A percentile compares a stretch with the other conserved stretches of the same genome.
Conservation (phyloP, 2,888 invertebrate genomes). For the Dorcus hopei region DNA sequence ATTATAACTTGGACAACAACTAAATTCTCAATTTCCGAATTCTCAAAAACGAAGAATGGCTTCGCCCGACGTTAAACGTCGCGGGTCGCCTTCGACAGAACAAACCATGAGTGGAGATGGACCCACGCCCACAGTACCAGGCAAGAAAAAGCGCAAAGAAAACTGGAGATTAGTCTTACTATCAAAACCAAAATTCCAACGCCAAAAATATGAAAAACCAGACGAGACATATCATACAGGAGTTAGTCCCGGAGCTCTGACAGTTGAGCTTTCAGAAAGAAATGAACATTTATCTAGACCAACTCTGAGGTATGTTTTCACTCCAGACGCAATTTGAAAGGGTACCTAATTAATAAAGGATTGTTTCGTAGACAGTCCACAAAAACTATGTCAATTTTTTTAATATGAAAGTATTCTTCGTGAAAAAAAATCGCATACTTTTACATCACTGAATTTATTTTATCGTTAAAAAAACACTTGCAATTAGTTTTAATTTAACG, state of each 20-base stretch:
- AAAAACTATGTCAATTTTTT: too few species aligned
- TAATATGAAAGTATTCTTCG: too few species aligned
- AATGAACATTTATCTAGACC: constrained; percentile 20
- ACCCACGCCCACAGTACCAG: not conserved
- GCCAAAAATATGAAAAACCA: constrained; percentile 15
- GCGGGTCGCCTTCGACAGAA: not conserved
- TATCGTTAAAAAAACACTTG: too few species aligned
- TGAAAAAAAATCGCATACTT: too few species aligned
- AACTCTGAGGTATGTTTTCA: constrained; percentile 16
- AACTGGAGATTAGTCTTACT: constrained; percentile 29
- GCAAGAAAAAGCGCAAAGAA: constrained; percentile 18
- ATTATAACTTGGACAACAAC: not conserved
- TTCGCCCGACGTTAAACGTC: not conserved
- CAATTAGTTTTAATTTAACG: too few species aligned
- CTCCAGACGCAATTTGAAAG: too few species aligned
- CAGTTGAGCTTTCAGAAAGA: constrained; percentile 11
- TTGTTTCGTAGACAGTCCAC: not conserved
- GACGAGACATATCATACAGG: constrained; percentile 9
- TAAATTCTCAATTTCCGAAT: not conserved
- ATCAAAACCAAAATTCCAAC: constrained; percentile 21
- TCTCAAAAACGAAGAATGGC: not conserved
- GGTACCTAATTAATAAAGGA: too few species aligned
- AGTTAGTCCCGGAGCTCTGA: constrained; percentile 15
- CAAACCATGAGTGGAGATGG: not conserved
- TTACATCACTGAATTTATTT: too few species aligned